These are phyloP conservation scores for Hypanus sabinus DNA, from an alignment of 2,113 vertebrate genomes.

Conservation along the genomic window DNA sequence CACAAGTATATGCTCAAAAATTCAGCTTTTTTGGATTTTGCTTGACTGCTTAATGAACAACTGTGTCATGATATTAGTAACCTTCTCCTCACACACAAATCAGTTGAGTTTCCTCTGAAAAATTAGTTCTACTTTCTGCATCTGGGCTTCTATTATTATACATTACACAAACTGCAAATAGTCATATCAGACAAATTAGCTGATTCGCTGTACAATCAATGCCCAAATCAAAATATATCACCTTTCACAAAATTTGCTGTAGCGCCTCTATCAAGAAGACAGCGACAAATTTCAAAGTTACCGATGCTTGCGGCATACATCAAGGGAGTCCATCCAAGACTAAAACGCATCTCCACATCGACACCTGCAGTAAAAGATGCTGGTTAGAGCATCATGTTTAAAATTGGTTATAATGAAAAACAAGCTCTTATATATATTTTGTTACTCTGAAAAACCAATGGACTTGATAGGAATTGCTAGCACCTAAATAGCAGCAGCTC, in stretches of 20 bases:
- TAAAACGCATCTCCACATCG: slow-evolving; percentile 68
- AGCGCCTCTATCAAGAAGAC: slow-evolving; percentile 81
- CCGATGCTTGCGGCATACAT: slow-evolving; percentile 78
- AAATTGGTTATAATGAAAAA: not conserved
- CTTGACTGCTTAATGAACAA: not conserved
- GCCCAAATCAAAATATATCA: slow-evolving; percentile 48
- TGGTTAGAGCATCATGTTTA: not conserved
- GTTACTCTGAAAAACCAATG: not conserved
- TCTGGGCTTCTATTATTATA: not conserved
- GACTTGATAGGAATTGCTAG: too few species aligned
- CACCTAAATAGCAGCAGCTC: too few species aligned
- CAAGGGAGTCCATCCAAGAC: slow-evolving; percentile 80
- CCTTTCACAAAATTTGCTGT: slow-evolving; percentile 80
- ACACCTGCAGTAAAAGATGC: slow-evolving; percentile 56
- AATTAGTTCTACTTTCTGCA: not conserved
- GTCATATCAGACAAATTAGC: not conserved
- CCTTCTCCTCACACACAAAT: not conserved
- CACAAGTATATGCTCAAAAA: not conserved
- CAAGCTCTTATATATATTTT: not conserved
- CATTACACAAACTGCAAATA: not conserved
- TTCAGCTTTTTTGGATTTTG: not conserved
- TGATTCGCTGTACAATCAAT: not conserved
- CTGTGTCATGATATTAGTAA: not conserved
- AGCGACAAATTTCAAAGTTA: slow-evolving; percentile 62
- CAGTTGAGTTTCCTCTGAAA: not conserved